Evolutionary conservation across 2,797 vertebrate genomes (phyloP), one percentile per base, ranked within the genome.

Genomic region (Taenioides sp.): DNA sequence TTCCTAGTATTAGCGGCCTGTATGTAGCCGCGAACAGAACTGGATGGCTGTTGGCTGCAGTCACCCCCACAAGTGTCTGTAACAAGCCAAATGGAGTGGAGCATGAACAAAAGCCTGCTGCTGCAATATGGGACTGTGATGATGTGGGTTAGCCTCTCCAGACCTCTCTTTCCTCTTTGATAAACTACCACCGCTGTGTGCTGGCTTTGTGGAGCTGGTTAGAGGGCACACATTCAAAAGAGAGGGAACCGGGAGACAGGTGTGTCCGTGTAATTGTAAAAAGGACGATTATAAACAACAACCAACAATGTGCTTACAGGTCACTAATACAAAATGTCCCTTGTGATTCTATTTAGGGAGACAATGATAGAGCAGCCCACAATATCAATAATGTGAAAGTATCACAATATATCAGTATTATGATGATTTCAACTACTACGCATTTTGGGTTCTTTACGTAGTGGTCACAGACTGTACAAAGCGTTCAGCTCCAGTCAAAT

Each of bases 1-100:
- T 70, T 23, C 77, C 67, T 70, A n/a, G 72, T 78, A 73, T 86
- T 84, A 83, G 86, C 60, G 66, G 57, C 50, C 43, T 27, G 37
- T 73, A 74, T 81, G 74, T 76, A 83, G 70, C 84, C 55, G 67
- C 77, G 55, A 70, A 73, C 75, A 68, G 67, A 75, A 79, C 80
- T 80, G 27, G 70, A 79, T 79, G 70, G 74, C 77, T 80, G 71
- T 80, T 76, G 73, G 83, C 80, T 84, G 67, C 67, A 40, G 62
- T 67, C 75, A 76, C 70, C 80, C 77, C 76, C 85, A 83, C 73
- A 83, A 87, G 77, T 68, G 79, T 76, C 27, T 14, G 84, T 84
- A 87, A 88, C 77, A 87, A 86, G 80, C 78, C 78, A 87, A 83
- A 83, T 80, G 69, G 82, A 88, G 83, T 83, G 76, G 63, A 40